Base-by-base conservation (phyloP, 2,797 vertebrate genomes). In the Botia kubotai region DNA sequence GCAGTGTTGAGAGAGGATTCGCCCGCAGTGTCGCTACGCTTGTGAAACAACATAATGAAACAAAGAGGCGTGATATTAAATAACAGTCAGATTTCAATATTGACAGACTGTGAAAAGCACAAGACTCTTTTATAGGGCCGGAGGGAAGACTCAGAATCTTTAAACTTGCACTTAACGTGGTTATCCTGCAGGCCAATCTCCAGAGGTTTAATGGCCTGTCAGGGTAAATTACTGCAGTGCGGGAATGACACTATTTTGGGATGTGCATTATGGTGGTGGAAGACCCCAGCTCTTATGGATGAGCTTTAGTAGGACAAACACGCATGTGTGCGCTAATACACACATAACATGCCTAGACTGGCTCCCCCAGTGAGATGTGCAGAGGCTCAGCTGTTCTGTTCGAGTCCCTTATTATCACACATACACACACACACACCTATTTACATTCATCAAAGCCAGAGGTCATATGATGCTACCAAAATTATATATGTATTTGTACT, bases 341-440 rank as follows among this genome's bases (percentile, higher is more conserved):
- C 72, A 72, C 8, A 26, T 66, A 39, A 26, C 79, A 68, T 73
- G 36, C 60, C 43, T 66, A 57, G 48, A 58, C 17, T 39, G 43
- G 1, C 46, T 33, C 58, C 39, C 79, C 75, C 14, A 65, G 11
- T 78, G 71, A 81, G 48, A 69, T 79, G 71, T 68, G 33, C 70
- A 46, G 14, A 58, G 79, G 26, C 79, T 82, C 82, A 84, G 76
- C 79, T 86, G 85, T 67, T 84, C 75, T 14, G 17, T 33, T 68
- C 66, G 79, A 74, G 26, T 72, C 57, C 58, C 77, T 81, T 72
- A 69, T 79, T 83, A 83, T 81, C 71, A 72, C 53, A 77, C 7
- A 8, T 53, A 63, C 78, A 60, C 77, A 74, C 36, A n/a, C n/a
- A n/a, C n/a, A n/a, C n/a, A n/a, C 19, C 63, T n/a, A 19, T 39